Base-by-base conservation (phyloP, 2,113 vertebrate species). In the Chiloscyllium plagiosum region DNA sequence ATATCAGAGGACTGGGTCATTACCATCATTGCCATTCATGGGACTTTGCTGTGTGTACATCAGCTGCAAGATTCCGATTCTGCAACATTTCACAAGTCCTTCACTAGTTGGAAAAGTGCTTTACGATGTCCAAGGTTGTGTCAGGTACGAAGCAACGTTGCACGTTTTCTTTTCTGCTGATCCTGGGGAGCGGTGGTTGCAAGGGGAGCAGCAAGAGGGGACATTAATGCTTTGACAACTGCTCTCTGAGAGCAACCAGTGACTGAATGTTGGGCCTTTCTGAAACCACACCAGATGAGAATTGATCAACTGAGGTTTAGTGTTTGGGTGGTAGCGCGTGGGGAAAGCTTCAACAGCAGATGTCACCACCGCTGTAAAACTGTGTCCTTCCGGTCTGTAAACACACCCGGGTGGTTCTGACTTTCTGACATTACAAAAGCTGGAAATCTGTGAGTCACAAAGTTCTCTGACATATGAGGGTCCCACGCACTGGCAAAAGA, bases 401-500 rank as follows among this genome's bases (percentile, higher is more conserved):
- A 33, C n/a, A 66, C n/a, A 42, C 89, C 33, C 89, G 20, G 33
- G 13, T 37, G 19, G 4, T 37, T 93, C 61, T 20, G 37, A 17
- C 80, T 83, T 66, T 19, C n/a, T 37, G 89, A 93, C 89, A 68
- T 93, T 93, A 37, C 37, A 68, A 93, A 93, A 66, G 33, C 89
- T 42, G 17, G 80, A 19, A 19, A 7, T 20, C 37, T 33, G 10
- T 93, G 61, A 93, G 33, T 93, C 61, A 68, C 89, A 66, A 92
- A 93, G 61, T 61, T 66, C 66, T 87, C 37, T 93, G 33, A 66
- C 89, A n/a, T 66, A 37, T n/a, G 66, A 66, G 13, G 19, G 33
- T 20, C 33, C n/a, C 89, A n/a, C 89, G 37, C 66, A 93, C 61
- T 29, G 8, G 61, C 65, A 37, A 68, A 93, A 66, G 15, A 66